Evolutionary conservation across 2,113 vertebrate genomes (phyloP).

Genomic region (Suricata suricatta): DNA sequence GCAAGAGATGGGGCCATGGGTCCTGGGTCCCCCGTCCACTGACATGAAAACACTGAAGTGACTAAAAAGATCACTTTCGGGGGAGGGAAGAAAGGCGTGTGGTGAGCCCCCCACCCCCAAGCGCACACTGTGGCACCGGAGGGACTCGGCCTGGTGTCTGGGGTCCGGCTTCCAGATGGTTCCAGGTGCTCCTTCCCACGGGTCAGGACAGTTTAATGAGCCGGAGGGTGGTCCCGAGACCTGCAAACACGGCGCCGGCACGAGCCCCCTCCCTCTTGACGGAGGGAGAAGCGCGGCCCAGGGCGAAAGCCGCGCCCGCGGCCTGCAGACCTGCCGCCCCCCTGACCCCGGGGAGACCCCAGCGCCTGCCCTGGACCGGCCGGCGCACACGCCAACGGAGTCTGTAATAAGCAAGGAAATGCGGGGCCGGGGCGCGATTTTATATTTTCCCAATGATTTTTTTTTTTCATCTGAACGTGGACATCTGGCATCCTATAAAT

Average conservation of each 20-base stretch:
- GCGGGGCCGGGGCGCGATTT: conserved; percentile 64
- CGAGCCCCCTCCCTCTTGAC: accelerated
- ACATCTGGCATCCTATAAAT: conserved; percentile 82
- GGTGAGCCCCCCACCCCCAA: accelerated
- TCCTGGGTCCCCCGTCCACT: background rate
- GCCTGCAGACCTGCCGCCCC: background rate
- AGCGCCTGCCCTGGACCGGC: background rate
- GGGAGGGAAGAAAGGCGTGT: background rate
- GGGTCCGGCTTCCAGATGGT: background rate
- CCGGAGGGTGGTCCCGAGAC: accelerated
- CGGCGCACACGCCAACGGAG: background rate
- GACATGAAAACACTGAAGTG: background rate
- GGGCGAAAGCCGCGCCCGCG: accelerated
- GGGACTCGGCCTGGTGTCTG: accelerated
- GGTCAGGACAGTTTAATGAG: too few relatives aligned
- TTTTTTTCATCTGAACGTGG: conserved; percentile 75
- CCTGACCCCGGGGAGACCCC: accelerated
- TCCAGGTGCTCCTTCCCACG: accelerated
- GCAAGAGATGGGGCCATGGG: accelerated
- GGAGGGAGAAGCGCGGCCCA: background rate
- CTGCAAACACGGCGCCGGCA: accelerated
- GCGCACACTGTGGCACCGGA: accelerated
- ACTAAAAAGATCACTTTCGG: background rate
- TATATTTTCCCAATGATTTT: conserved; percentile 72
- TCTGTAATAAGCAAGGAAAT: conserved; percentile 58